phyloP scores from a whole-genome alignment of 1,140 invertebrate genomes.

The Neodiprion lecontei region DNA sequence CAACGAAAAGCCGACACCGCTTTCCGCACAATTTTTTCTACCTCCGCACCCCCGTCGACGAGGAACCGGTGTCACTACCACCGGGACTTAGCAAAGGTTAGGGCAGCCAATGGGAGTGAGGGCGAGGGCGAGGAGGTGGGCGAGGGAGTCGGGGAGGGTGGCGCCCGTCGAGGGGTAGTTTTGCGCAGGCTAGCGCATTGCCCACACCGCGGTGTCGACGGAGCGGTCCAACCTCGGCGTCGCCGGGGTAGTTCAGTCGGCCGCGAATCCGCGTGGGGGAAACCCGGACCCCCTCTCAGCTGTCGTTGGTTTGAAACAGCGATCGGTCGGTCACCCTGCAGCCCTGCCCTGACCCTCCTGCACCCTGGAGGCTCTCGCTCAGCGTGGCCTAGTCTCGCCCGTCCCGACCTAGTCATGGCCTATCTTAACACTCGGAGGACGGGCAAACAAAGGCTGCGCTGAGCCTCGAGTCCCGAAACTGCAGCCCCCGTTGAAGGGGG shows the following conservation, averaged over 20 bases:
- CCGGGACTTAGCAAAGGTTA: too few relatives aligned
- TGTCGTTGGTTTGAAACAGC: background rate
- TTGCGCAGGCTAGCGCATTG: slow-evolving; percentile 59
- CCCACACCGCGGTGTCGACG: slow-evolving; percentile 32
- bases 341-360: slow-evolving; percentile 1
- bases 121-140: background rate
- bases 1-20: background rate
- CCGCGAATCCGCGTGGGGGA: slow-evolving; percentile 59
- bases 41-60: background rate
- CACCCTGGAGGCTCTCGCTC: background rate
- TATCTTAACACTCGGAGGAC: background rate
- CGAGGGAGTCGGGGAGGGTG: background rate
- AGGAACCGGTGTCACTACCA: too few relatives aligned
- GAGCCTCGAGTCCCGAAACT: too few relatives aligned
- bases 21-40: background rate
- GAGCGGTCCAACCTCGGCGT: slow-evolving; percentile 23
- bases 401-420: background rate
- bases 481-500: too few relatives aligned
- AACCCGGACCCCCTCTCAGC: slow-evolving; percentile 22
- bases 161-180: slow-evolving; percentile 37
- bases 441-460: background rate
- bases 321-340: background rate
- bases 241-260: slow-evolving; percentile 50
- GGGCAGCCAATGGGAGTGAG: too few relatives aligned
- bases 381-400: background rate